These are phyloP conservation scores for Amphilophus citrinellus DNA, from an alignment of 2,113 vertebrate species.

Conservation along the genomic window DNA sequence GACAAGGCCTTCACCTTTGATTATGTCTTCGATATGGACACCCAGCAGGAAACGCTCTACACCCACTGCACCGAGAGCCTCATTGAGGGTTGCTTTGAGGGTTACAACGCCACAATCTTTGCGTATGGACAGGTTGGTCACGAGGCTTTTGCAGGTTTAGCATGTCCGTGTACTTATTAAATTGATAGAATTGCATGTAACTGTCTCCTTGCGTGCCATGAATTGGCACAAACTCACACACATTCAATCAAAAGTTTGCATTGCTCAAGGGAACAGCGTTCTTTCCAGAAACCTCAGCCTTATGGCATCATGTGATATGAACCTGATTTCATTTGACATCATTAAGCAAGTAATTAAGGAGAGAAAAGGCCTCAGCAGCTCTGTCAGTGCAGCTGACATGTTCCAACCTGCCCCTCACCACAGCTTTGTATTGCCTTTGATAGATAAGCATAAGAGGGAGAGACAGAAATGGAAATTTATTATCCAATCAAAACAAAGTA, in stretches of 20 bases:
- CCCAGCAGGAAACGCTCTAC: conserved; percentile 91
- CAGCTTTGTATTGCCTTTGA: conserved; percentile 30
- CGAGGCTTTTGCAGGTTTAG: not conserved
- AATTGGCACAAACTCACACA: not conserved
- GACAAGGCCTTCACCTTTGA: conserved; percentile 99
- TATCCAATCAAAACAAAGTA: conserved; percentile 11
- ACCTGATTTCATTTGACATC: conserved; percentile 40
- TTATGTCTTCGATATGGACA: conserved; percentile 93
- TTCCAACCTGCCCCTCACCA: conserved; percentile 38
- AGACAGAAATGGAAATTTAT: conserved; percentile 7
- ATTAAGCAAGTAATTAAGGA: conserved; percentile 20
- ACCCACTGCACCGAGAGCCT: conserved; percentile 91
- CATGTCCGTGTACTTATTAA: not conserved
- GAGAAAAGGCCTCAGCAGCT: conserved; percentile 36
- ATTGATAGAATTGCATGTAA: not conserved
- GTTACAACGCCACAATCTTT: conserved; percentile 97
- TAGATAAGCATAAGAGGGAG: conserved; percentile 42
- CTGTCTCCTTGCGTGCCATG: not conserved
- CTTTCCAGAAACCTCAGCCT: conserved; percentile 1
- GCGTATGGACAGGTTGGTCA: conserved; percentile 90
- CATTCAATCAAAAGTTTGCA: not conserved
- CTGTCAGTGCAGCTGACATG: conserved; percentile 59
- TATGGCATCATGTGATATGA: conserved; percentile 25
- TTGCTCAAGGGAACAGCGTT: conserved; percentile 26
- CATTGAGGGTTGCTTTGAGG: conserved; percentile 97